A percentile compares a stretch with the other conserved stretches of the same genome.
These are phyloP conservation scores for Enteromius radiatus DNA, from an alignment of 2,797 vertebrate species.

Conservation along the genomic window DNA sequence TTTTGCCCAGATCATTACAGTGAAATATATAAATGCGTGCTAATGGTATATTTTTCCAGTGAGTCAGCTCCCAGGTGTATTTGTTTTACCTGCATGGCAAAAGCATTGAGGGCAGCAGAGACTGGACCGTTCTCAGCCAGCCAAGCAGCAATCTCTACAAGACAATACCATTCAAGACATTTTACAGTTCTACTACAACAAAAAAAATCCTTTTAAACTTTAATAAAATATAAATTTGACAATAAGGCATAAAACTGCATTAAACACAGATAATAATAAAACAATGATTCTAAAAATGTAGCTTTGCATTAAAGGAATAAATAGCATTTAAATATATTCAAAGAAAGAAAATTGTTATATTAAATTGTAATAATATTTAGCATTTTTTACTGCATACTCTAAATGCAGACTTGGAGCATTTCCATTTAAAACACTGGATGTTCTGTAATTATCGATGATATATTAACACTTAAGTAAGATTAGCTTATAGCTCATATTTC, in stretches of 20 bases:
- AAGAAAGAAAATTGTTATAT: not conserved
- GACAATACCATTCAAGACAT: not conserved
- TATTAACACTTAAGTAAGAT: not conserved
- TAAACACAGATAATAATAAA: not conserved
- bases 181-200: not conserved
- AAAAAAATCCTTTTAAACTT: not conserved
- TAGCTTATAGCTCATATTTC: conserved; percentile 1
- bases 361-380: not conserved
- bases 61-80: not conserved
- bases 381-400: not conserved
- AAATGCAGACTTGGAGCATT: not conserved
- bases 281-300: not conserved
- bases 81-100: conserved; percentile 88
- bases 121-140: conserved; percentile 87
- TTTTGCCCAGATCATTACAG: not conserved
- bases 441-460: not conserved
- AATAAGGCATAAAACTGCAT: not conserved
- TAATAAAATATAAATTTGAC: not conserved
- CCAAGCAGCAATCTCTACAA: conserved; percentile 86
- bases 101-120: conserved; percentile 90
- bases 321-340: not conserved
- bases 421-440: not conserved
- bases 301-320: not conserved
- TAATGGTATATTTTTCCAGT: not conserved
- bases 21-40: not conserved